Conservation (phyloP, 2,797 vertebrate genomes). For the Pelochelys cantorii region DNA sequence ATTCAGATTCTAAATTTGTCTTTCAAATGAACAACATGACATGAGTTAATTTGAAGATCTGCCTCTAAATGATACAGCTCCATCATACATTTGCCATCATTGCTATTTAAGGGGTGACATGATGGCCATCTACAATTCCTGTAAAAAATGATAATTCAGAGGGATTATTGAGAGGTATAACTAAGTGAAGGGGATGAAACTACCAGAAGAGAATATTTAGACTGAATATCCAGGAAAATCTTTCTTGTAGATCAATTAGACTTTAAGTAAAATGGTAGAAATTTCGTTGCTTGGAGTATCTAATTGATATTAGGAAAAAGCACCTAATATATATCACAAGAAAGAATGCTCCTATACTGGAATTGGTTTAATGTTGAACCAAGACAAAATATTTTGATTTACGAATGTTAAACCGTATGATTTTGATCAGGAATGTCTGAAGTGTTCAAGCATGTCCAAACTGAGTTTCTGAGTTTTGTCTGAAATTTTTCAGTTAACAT, state of each 20-base stretch:
- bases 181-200: background rate
- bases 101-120: background rate
- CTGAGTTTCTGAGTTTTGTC: background rate
- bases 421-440: background rate
- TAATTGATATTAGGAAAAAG: background rate
- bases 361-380: background rate
- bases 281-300: background rate
- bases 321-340: background rate
- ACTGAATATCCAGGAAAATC: background rate
- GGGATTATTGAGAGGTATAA: background rate
- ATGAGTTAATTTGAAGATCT: background rate
- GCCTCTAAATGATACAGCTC: background rate
- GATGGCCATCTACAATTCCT: background rate
- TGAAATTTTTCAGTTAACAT: background rate
- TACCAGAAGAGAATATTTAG: background rate
- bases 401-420: background rate
- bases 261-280: background rate
- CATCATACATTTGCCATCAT: rapidly evolving
- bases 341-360: background rate
- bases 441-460: background rate
- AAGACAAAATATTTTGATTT: background rate
- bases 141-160: background rate
- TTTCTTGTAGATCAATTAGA: background rate
- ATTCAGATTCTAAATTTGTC: background rate
- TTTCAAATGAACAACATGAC: background rate